Evolutionary conservation across 2,888 invertebrate genomes (phyloP), one percentile per base, ranked within the genome.

Genomic region (Gisinianus flammeolus): DNA sequence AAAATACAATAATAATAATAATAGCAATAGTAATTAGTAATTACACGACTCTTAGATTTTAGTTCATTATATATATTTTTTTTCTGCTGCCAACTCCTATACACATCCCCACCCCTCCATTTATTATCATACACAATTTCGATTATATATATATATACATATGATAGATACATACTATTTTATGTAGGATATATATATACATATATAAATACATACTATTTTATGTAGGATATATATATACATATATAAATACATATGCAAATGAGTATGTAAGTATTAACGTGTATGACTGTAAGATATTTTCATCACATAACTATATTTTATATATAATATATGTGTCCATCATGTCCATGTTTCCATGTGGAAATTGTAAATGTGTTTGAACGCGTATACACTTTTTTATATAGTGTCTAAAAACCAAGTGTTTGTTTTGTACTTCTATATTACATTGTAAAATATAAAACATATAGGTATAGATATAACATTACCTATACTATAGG

Each of bases 201-300:
- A 56, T 56, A 56, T 56, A 56, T 56, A 56, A 56, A 58, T 22
- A 22, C 22, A 62, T 26, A 62, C 26, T 28, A 16, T 28, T 24
- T 10, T 62, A 62, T 28, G 28, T 62, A 28, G 28, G 6, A 62
- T 62, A 62, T 62, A 31, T n/a, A 67, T 31, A 66, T 35, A n/a
- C 66, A 66, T 68, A 68, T 22, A 66, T 66, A 68, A 35, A 68
- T 28, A 64, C 16, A 68, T n/a, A n/a, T 68, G 71, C 71, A 30
- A 54, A 71, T 71, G 71, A 71, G 71, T 71, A 56, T 71, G 71
- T 71, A 71, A 71, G 71, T 71, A 68, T 68, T 68, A 35, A 68
- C 6, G 33, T 26, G 67, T 67, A 67, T 35, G 33, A 67, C 10
- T n/a, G 33, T 26, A 22, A 67, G 24, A 67, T 22, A n/a, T n/a